Base-by-base conservation (phyloP, 2,113 vertebrate species). In the Pygoscelis adeliae region DNA sequence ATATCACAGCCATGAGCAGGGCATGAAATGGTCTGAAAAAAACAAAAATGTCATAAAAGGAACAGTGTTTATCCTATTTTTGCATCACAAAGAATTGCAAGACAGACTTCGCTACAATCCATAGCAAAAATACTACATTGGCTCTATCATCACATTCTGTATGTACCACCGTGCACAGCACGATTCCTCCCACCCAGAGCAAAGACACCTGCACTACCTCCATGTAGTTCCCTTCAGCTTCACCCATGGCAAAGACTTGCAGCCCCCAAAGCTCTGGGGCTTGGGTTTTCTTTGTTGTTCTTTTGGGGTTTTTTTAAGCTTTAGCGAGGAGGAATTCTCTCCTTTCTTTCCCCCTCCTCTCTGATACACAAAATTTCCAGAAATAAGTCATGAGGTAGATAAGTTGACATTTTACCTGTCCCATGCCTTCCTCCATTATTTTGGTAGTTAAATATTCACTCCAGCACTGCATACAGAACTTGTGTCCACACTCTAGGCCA, bases 401-500 rank as follows among this genome's bases (percentile, higher is more conserved):
- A 2, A 79, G 20, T 13, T 44, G 58, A 47, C 13, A 44, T 58
- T 94, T 97, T 99, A 99, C 99, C 99, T 99, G 99, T 98, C 99
- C 99, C 99, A 99, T 99, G 99, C 99, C 99, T 98, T 99, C 99
- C 96, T 99, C 99, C 98, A 99, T 99, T 98, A 99, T 99, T 99
- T 99, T 99, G 98, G 99, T 99, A 95, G 99, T 99, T 98, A 99
- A 98, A 98, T 99, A 99, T 99, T 99, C 99, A 72, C 99, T 99
- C 99, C 99, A 99, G 98, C 99, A 99, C 98, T 99, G 99, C 99
- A 99, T 99, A 98, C 99, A 99, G 98, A 99, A 99, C 97, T 99
- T 99, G 98, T 99, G 99, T 98, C 99, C 99, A 98, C 99, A 99
- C 98, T 99, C 99, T 96, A 99, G 98, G 97, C 99, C 99, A 90